phyloP scores from a whole-genome alignment of 1,140 invertebrate species.

The Eumaeus atala region DNA sequence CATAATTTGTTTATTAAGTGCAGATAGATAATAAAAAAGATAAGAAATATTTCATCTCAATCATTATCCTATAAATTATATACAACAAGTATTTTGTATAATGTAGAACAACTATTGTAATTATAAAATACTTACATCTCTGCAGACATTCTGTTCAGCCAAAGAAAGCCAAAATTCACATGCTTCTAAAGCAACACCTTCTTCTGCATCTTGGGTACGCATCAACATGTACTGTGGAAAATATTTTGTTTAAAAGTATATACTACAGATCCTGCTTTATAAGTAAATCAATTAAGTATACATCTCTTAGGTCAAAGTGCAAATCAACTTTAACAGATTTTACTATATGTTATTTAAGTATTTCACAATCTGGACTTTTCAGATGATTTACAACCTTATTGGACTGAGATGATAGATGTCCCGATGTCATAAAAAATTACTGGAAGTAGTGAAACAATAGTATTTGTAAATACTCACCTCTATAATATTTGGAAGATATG shows the following conservation, averaged over 20 bases:
- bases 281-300: too few relatives aligned
- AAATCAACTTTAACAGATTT: too few relatives aligned
- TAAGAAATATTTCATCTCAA: slow-evolving; percentile 1
- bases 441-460: too few relatives aligned
- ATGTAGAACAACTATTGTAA: not conserved
- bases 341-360: too few relatives aligned
- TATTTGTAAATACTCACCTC: slow-evolving; percentile 79
- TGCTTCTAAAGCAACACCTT: slow-evolving; percentile 96
- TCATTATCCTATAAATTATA: not conserved
- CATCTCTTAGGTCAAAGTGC: too few relatives aligned
- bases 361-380: too few relatives aligned
- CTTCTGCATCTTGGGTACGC: slow-evolving; percentile 94
- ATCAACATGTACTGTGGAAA: slow-evolving; percentile 91
- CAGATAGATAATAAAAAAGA: slow-evolving; percentile 4
- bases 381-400: too few relatives aligned
- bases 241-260: slow-evolving; percentile 11
- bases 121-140: slow-evolving; percentile 75
- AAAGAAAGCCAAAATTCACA: slow-evolving; percentile 99
- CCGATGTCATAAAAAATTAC: too few relatives aligned
- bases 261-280: too few relatives aligned
- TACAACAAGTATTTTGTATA: slow-evolving; percentile 7
- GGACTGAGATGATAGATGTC: too few relatives aligned
- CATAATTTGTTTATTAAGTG: too few relatives aligned
- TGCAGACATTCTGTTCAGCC: slow-evolving; percentile 96
- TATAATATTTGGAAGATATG: slow-evolving; percentile 97